Base-by-base conservation (phyloP, 2,888 invertebrate genomes). In the Cephalotes varians region DNA sequence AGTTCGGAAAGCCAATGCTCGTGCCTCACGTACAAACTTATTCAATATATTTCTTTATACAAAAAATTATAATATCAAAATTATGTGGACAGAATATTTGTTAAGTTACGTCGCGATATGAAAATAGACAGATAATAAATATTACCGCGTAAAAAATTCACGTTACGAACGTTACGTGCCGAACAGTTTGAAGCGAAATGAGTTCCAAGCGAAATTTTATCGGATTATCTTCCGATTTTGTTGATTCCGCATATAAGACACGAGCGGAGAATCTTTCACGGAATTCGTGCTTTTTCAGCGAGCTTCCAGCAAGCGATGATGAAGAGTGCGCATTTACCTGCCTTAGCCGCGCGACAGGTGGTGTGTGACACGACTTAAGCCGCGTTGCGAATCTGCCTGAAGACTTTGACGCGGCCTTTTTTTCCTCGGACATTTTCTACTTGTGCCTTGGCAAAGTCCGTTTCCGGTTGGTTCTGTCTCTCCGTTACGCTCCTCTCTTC, bases 311-410 rank as follows among this genome's bases (percentile, higher is more conserved):
- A 54, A 25, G 34, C 31, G 76, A 82, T 82, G 62, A 83, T 25
- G 54, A 65, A 82, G 85, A 64, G 81, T 73, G 67, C 60, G 83
- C 82, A 86, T 85, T 88, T 86, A 87, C 81, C 65, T 86, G 85
- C 82, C 77, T 65, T 34, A 54, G 51, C 40, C 65, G 58, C 67
- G 82, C 84, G 87, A 86, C 88, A 88, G 88, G 87, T 89, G 88
- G 83, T 84, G 74, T 81, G 76, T 74, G 81, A 58, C 49, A 74
- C 49, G 69, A 74, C 79, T 80, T 65, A 81, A 81, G 84, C 51
- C 83, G 83, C 88, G 83, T 84, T 82, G 85, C 88, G 84, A 88
- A 88, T 88, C 87, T 87, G 87, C 77, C 86, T 82, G 67, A 69
- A 54, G 83, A 82, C 74, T 69, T 82, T 77, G 83, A 76, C 85